Percentiles rank a stretch among this genome's conserved stretches.
Conservation (phyloP, 2,113 vertebrate genomes). For the Chloroceryle aenea region DNA sequence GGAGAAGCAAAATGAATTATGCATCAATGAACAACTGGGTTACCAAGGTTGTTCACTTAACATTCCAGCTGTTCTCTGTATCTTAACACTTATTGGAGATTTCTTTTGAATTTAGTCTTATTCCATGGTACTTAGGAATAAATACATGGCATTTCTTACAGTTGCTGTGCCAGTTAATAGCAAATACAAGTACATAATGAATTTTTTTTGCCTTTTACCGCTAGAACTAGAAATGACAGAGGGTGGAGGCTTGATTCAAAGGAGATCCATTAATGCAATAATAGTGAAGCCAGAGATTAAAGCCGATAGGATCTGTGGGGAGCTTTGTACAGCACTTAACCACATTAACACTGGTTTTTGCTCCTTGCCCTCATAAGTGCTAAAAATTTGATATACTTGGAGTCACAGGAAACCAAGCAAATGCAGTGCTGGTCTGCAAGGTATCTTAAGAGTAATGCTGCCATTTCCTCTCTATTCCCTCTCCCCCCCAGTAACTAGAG, state of each 20-base stretch:
- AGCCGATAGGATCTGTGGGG: background rate
- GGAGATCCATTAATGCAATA: slow-evolving; percentile 39
- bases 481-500: background rate
- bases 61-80: slow-evolving; percentile 54
- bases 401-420: background rate
- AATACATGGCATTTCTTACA: background rate
- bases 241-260: slow-evolving; percentile 13
- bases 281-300: background rate
- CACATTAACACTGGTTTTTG: background rate
- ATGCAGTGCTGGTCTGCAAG: background rate
- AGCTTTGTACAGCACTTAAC: background rate
- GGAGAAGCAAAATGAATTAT: slow-evolving; percentile 32
- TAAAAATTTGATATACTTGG: background rate
- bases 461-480: background rate
- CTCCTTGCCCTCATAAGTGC: background rate
- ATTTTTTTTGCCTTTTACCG: slow-evolving; percentile 48
- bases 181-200: slow-evolving; percentile 40
- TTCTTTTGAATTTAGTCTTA: slow-evolving; percentile 41
- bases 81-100: background rate
- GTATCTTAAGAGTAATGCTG: background rate
- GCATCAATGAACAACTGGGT: slow-evolving; percentile 41
- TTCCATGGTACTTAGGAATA: background rate
- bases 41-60: slow-evolving; percentile 43
- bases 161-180: slow-evolving; percentile 18
- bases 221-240: slow-evolving; percentile 9